These are phyloP conservation scores for Protonemura montana DNA, from an alignment of 2,888 invertebrate species.

Conservation along the genomic window DNA sequence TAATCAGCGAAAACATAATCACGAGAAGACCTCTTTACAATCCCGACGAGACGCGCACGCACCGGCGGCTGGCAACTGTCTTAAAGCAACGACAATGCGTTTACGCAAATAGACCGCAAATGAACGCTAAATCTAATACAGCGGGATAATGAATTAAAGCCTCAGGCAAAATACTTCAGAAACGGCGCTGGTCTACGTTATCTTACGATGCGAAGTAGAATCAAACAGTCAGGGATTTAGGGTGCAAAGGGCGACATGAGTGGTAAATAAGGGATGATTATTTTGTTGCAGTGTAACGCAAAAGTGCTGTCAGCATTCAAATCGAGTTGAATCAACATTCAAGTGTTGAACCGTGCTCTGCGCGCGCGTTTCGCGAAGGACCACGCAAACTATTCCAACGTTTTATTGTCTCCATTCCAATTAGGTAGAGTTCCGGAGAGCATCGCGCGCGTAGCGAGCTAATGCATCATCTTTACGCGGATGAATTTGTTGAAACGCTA, in stretches of 20 bases:
- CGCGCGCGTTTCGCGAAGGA: not conserved
- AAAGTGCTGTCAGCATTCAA: not conserved
- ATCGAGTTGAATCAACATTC: not conserved
- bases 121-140: constrained; percentile 17
- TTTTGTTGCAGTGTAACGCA: not conserved
- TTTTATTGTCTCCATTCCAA: not conserved
- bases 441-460: not conserved
- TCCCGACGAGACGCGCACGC: constrained; percentile 15
- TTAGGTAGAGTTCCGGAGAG: not conserved
- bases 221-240: not conserved
- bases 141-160: not conserved
- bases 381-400: not conserved
- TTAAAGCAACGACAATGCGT: constrained; percentile 23
- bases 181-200: not conserved
- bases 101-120: constrained; percentile 36
- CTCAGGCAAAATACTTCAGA: not conserved
- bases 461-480: constrained; percentile 1
- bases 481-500: not conserved
- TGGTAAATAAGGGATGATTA: not conserved
- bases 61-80: not conserved
- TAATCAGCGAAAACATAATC: constrained; percentile 38
- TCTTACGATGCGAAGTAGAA: not conserved
- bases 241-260: not conserved
- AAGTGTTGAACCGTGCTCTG: not conserved
- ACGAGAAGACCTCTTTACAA: not conserved